Percentiles rank a stretch among this genome's conserved stretches.
These are phyloP conservation scores for Periphyllus acericola DNA, from an alignment of 2,888 invertebrate species.

Conservation along the genomic window DNA sequence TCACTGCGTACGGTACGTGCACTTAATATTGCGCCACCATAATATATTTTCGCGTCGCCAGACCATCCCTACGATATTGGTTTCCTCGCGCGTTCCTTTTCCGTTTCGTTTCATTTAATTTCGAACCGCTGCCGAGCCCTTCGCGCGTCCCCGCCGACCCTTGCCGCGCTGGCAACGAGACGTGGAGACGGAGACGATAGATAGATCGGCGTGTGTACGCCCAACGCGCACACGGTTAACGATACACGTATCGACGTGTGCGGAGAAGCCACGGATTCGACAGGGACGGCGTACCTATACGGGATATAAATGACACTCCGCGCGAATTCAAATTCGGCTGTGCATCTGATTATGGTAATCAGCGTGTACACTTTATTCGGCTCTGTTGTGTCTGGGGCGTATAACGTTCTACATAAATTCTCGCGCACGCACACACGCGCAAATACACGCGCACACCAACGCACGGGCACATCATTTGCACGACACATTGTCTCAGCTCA, in stretches of 20 bases:
- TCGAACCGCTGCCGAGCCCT: not conserved
- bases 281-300: not conserved
- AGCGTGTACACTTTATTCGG: conserved; percentile 36
- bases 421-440: not conserved
- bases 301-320: conserved; percentile 44
- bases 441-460: not conserved
- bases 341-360: conserved; percentile 56
- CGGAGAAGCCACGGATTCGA: conserved; percentile 1
- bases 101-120: conserved; percentile 27
- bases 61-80: not conserved
- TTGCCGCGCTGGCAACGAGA: too few relatives aligned
- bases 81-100: conserved; percentile 11
- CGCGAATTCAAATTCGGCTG: conserved; percentile 31
- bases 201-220: too few relatives aligned
- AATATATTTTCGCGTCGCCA: too few relatives aligned
- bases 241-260: too few relatives aligned
- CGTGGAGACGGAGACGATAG: too few relatives aligned
- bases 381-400: not conserved
- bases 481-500: not conserved
- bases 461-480: not conserved
- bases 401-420: conserved; percentile 23
- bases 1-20: too few relatives aligned
- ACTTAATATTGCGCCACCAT: too few relatives aligned
- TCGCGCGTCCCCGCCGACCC: too few relatives aligned
- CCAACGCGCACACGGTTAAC: too few relatives aligned